phyloP scores from a whole-genome alignment of 2,113 vertebrate species.

The Seriola rivoliana region DNA sequence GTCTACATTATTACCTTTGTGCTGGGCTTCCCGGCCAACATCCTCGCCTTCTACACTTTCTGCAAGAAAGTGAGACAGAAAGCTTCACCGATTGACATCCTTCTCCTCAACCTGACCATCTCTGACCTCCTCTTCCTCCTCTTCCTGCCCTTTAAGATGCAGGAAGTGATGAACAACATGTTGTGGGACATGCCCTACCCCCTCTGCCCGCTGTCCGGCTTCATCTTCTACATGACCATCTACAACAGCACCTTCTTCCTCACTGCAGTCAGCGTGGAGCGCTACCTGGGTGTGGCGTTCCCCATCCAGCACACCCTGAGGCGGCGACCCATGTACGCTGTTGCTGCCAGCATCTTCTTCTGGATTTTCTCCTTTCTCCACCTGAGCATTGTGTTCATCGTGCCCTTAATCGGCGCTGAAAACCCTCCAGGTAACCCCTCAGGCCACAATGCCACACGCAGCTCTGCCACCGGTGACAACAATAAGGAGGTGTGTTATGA shows the following conservation, averaged over 20 bases:
- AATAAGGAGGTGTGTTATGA: constrained; percentile 82
- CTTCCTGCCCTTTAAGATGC: constrained; percentile 91
- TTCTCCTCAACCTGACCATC: constrained; percentile 91
- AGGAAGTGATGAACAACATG: constrained; percentile 81
- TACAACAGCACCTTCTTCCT: constrained; percentile 92
- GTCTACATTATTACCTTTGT: constrained; percentile 89
- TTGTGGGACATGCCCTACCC: constrained; percentile 81
- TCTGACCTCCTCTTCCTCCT: constrained; percentile 90
- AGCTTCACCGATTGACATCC: constrained; percentile 86
- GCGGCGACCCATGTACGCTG: constrained; percentile 78
- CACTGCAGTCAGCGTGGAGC: constrained; percentile 89
- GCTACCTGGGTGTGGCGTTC: constrained; percentile 90
- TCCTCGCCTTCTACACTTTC: constrained; percentile 89
- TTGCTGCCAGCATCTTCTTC: constrained; percentile 83
- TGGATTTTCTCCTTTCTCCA: constrained; percentile 86
- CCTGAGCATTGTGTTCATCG: constrained; percentile 87
- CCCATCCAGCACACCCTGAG: constrained; percentile 88
- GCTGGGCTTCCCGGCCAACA: constrained; percentile 88
- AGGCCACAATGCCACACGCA: background rate
- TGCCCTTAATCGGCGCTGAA: constrained; percentile 62
- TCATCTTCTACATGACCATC: constrained; percentile 92
- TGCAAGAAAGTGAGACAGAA: constrained; percentile 84
- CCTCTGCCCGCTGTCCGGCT: constrained; percentile 87
- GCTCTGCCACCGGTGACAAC: fast-evolving
- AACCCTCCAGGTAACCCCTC: fast-evolving